phyloP scores from a whole-genome alignment of 2,888 invertebrate genomes.

The Cryptophagus acutangulus region DNA sequence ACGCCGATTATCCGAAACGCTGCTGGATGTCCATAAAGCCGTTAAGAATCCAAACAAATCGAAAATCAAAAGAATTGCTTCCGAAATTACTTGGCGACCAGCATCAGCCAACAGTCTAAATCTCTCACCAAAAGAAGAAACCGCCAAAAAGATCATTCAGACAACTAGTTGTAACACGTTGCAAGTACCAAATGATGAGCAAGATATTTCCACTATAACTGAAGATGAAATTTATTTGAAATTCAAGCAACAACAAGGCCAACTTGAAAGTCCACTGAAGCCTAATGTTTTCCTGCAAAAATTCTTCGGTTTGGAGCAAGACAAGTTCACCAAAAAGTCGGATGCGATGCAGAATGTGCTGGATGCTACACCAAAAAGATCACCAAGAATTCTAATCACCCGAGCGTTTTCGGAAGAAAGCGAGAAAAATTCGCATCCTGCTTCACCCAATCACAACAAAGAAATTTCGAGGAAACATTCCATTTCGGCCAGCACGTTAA shows the following conservation, averaged over 20 bases:
- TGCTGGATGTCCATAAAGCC: constrained; percentile 50
- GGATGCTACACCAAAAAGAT: too few relatives aligned
- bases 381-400: constrained; percentile 68
- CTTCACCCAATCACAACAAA: constrained; percentile 40
- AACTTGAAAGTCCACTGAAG: constrained; percentile 33
- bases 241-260: too few relatives aligned
- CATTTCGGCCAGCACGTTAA: constrained; percentile 44
- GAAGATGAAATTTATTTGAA: constrained; percentile 39
- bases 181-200: constrained; percentile 54
- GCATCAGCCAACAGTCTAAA: constrained; percentile 44
- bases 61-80: constrained; percentile 50
- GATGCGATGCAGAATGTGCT: neutral
- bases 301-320: constrained; percentile 53
- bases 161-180: constrained; percentile 67
- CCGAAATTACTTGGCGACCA: constrained; percentile 52
- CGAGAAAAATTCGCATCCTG: constrained; percentile 52
- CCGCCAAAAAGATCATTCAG: too few relatives aligned
- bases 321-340: constrained; percentile 30
- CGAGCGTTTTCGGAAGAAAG: constrained; percentile 70
- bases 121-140: constrained; percentile 37
- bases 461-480: constrained; percentile 44
- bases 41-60: constrained; percentile 37
- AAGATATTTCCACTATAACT: constrained; percentile 40
- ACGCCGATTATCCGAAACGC: constrained; percentile 55
- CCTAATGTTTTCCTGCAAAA: constrained; percentile 59